These are phyloP conservation scores for Smittia sp. DNA, from an alignment of 2,888 invertebrate species.

Conservation along the genomic window DNA sequence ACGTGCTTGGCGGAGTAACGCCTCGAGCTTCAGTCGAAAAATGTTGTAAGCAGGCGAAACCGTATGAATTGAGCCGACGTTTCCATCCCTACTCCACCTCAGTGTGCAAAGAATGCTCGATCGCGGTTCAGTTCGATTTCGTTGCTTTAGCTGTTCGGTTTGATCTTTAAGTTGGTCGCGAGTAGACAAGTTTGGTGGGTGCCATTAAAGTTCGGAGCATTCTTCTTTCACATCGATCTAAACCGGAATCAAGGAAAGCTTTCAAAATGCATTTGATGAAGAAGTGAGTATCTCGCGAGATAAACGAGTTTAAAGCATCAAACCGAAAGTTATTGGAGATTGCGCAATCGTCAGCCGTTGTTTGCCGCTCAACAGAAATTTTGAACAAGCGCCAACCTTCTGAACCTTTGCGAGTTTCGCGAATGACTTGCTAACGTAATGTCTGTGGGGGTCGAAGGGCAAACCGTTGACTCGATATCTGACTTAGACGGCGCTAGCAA, in stretches of 20 bases:
- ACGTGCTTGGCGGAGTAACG: background rate
- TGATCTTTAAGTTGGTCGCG: background rate
- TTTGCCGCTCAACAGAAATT: background rate
- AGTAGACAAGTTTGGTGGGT: background rate
- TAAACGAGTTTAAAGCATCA: background rate
- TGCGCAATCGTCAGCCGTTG: conserved; percentile 1
- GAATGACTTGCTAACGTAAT: too few relatives aligned
- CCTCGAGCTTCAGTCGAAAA: background rate
- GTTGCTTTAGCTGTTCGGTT: conserved; percentile 31
- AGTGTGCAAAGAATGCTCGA: background rate
- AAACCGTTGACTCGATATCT: too few relatives aligned
- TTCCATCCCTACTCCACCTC: conserved; percentile 32
- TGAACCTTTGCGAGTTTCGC: too few relatives aligned
- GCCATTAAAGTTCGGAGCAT: too few relatives aligned
- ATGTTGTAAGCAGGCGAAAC: background rate
- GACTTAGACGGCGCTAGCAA: background rate
- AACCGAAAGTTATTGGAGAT: background rate
- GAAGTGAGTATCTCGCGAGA: conserved; percentile 24
- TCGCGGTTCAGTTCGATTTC: conserved; percentile 28
- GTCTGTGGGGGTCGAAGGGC: too few relatives aligned
- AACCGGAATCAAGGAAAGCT: background rate
- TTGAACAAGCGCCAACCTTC: too few relatives aligned
- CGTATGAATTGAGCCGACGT: background rate
- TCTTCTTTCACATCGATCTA: background rate
- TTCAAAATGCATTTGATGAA: conserved; percentile 26